Conservation (phyloP, 2,113 vertebrate genomes). For the Tragelaphus buxtoni region DNA sequence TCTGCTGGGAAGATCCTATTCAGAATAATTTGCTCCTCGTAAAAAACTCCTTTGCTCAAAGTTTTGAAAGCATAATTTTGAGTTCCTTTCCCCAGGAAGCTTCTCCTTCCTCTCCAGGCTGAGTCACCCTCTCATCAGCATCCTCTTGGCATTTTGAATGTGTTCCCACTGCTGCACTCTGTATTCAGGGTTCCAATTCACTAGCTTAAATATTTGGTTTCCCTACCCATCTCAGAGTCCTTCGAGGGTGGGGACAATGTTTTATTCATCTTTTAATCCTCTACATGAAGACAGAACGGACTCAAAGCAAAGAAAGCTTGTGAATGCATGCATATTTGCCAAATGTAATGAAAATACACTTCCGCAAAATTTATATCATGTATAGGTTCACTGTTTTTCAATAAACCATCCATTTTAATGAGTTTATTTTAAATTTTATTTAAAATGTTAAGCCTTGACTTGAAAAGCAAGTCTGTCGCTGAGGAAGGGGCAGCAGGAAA, state of each 20-base stretch:
- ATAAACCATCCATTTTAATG: neutral
- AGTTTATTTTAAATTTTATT: conserved; percentile 1
- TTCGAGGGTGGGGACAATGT: neutral
- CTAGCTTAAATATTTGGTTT: neutral
- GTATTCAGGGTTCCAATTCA: neutral
- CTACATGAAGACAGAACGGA: neutral
- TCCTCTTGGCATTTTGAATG: neutral
- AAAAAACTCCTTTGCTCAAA: neutral
- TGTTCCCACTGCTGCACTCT: neutral
- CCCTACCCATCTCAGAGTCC: neutral
- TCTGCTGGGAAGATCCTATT: neutral
- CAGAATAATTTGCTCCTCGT: neutral
- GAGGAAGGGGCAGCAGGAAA: neutral
- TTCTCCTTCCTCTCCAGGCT: neutral
- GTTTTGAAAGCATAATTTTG: neutral
- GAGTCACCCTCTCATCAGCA: neutral
- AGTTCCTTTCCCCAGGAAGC: neutral
- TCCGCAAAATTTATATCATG: neutral
- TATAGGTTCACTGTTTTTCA: neutral
- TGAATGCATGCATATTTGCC: neutral
- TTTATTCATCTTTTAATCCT: neutral
- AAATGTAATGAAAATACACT: neutral
- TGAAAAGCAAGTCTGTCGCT: neutral
- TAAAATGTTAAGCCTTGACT: neutral
- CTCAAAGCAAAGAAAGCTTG: neutral